Percentiles rank a stretch among this genome's conserved stretches.
These are phyloP conservation scores for Pinctada fucata DNA, from an alignment of 2,888 invertebrate species.

Conservation along the genomic window DNA sequence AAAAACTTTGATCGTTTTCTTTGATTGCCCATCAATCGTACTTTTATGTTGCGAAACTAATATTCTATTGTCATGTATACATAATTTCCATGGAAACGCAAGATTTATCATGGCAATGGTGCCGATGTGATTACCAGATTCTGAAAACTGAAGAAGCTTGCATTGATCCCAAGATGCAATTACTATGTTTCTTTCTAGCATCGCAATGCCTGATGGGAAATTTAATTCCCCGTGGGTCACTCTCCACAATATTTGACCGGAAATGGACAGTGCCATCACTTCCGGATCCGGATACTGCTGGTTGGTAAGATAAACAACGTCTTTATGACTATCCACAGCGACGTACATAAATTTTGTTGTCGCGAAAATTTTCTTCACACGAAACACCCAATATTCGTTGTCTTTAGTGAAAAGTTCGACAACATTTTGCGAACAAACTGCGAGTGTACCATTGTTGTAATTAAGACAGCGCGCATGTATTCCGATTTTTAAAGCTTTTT, in stretches of 20 bases:
- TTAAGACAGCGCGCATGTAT: slow-evolving; percentile 24
- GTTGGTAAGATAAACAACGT: slow-evolving; percentile 37
- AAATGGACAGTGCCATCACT: slow-evolving; percentile 20
- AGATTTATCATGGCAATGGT: slow-evolving; percentile 9
- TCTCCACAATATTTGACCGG: slow-evolving; percentile 29
- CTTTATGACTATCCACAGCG: slow-evolving; percentile 11
- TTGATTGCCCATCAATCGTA: slow-evolving; percentile 16
- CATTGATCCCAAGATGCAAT: slow-evolving; percentile 36
- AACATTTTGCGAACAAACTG: slow-evolving; percentile 17
- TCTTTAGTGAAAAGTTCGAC: slow-evolving; percentile 32
- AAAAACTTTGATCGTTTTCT: slow-evolving; percentile 24
- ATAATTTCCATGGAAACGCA: slow-evolving; percentile 33
- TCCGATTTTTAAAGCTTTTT: slow-evolving; percentile 7
- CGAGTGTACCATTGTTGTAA: slow-evolving; percentile 22
- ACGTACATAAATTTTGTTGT: slow-evolving; percentile 33
- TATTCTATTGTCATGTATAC: slow-evolving; percentile 3
- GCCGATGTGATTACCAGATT: slow-evolving; percentile 17
- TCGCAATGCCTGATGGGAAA: slow-evolving; percentile 27
- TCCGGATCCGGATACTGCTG: slow-evolving; percentile 36
- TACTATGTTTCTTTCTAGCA: slow-evolving; percentile 12
- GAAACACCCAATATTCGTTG: slow-evolving; percentile 22
- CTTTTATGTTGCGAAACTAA: slow-evolving; percentile 32
- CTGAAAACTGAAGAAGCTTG: slow-evolving; percentile 15
- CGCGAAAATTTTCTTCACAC: slow-evolving; percentile 20
- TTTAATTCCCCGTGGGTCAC: slow-evolving; percentile 26